Evolutionary conservation across 1,140 invertebrate species (phyloP), one percentile per base, ranked within the genome.

Genomic region (Callitettix versicolor): DNA sequence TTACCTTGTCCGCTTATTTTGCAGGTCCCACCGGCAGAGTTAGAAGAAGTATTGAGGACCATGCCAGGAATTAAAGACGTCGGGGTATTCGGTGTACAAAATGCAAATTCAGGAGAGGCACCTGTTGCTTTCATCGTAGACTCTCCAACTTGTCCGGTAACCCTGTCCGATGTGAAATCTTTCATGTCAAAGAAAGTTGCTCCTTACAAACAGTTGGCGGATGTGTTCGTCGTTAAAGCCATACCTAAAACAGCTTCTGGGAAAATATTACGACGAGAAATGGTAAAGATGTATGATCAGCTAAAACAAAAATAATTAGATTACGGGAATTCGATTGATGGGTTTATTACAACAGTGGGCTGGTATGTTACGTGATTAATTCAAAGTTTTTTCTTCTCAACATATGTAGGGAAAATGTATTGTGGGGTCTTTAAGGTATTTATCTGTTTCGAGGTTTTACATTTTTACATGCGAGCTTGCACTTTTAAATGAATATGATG

Each of bases 161-260:
- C 26, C 26, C 3, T 9, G 26, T 30, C 26, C 3, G 26, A 80
- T 52, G 68, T 84, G 7, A 67, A 75, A 59, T 11, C 77, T 4
- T 81, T 73, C 57, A 68, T 85, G 34, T 44, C 51, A 2, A 74
- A 64, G 22, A 81, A 80, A 62, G 79, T 86, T 1, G 76, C 82
- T 0, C 71, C 76, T 2, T 85, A 79, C 58, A 88, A 88, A 62
- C 73, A 77, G 50, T 70, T 88, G 61, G 84, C 81, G 21, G 78
- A 81, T 12, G 75, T 89, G 3, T 69, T 79, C 57, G 81, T 88
- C 58, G 65, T 85, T 0, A 68, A 81, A 2, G 68, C 73, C 47
- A 85, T 91, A 62, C 86, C 86, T 3, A 88, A 86, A 68, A 85
- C 76, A 63, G 65, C 79, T 0, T 74, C 80, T 1, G 87, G 86